Base-by-base conservation (phyloP, 2,113 vertebrate genomes). In the Aix galericulata region DNA sequence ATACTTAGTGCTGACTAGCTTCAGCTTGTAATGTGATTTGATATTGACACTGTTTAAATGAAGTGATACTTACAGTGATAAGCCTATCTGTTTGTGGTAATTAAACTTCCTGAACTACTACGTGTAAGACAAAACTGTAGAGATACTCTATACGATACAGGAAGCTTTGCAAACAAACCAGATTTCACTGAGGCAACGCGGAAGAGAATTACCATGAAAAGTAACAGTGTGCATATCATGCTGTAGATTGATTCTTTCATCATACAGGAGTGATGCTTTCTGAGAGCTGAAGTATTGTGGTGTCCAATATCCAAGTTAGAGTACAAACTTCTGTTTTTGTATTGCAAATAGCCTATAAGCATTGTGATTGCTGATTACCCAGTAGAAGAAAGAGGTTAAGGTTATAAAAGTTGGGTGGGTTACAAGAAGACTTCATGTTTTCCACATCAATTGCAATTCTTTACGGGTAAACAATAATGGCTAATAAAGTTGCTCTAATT, bases 131-230 rank as follows among this genome's bases (percentile, higher is more conserved):
- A 73, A 31, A 94, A 26, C 86, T 59, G 2, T 29, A 13, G 71
- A 56, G 62, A 67, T 8, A 1, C 76, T 84, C 27, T 73, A 27
- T 46, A 11, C 4, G 0, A 2, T 46, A 32, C 94, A 91, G 95
- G 91, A 92, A 96, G 66, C 88, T 91, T 84, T 95, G 86, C 94
- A 92, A 91, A 48, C 56, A 22, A 15, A 71, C 48, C 42, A 17
- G 16, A 36, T 75, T 52, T 10, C 17, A 18, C 8, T 25, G 32
- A 34, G 42, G 56, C 73, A 25, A 4, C 0, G 25, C 5, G 36
- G 15, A 40, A 38, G 48, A 44, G 46, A 34, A 8, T n/a, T 42
- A 12, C 8, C 32, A 32, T 29, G 60, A 50, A 38, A 69, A 1
- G 22, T 58, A 42, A 0, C 17, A 42, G 67, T 5, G 48, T 46